Evolutionary conservation across 2,888 invertebrate species (phyloP).

Genomic region (Melanophora roralis): DNA sequence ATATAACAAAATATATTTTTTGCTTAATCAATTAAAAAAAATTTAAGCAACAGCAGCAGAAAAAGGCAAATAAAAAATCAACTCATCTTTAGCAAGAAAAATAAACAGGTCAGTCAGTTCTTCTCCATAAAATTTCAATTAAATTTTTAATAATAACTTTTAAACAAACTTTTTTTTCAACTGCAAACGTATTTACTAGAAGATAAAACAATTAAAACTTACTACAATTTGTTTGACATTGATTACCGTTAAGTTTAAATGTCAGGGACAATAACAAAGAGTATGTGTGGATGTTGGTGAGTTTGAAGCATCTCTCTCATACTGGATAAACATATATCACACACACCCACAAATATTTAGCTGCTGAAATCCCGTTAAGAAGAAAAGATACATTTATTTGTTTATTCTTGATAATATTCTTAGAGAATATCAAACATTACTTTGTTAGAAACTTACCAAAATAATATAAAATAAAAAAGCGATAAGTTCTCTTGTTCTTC

Average conservation of each 20-base stretch:
- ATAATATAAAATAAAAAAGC: no score
- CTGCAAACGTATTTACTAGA: neutral
- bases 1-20: neutral
- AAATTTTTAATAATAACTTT: neutral
- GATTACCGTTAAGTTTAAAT: slow-evolving; percentile 62
- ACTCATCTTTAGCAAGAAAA: neutral
- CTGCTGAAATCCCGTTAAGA: no score
- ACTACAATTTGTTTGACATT: slow-evolving; percentile 50
- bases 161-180: neutral
- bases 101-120: slow-evolving; percentile 57
- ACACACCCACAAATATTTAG: no score
- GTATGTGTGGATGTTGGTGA: neutral
- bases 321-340: no score
- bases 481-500: no score
- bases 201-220: neutral
- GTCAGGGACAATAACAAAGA: slow-evolving; percentile 60
- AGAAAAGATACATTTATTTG: no score
- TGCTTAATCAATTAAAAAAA: slow-evolving; percentile 2
- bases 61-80: neutral
- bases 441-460: no score
- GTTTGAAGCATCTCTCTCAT: no score
- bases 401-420: no score
- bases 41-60: neutral
- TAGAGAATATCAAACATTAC: no score
- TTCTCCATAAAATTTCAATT: no score